Conservation (phyloP, 1,140 invertebrate species). For the Drosophila micromelanica region DNA sequence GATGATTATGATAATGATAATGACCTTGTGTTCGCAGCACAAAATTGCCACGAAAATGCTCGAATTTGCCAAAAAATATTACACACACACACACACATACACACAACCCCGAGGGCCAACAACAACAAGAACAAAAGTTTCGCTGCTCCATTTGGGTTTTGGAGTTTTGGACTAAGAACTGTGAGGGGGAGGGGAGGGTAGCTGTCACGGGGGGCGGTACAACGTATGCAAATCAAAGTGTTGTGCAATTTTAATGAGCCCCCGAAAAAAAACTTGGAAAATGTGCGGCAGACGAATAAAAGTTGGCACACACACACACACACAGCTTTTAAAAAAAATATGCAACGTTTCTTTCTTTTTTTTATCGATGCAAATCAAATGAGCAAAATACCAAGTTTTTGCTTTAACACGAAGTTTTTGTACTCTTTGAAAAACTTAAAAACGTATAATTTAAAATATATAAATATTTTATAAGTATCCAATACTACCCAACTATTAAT, state of each 20-base stretch:
- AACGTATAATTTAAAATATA: background rate
- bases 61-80: conserved; percentile 35
- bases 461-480: background rate
- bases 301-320: background rate
- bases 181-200: too few species aligned
- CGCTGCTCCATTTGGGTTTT: conserved; percentile 23
- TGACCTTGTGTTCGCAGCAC: conserved; percentile 42
- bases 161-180: background rate
- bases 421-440: background rate
- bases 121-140: conserved; percentile 39
- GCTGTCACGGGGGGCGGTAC: background rate
- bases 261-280: conserved; percentile 39
- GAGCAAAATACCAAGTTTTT: background rate
- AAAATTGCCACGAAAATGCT: conserved; percentile 47
- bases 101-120: conserved; percentile 20
- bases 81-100: conserved; percentile 9
- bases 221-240: conserved; percentile 75
- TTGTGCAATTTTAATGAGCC: conserved; percentile 78
- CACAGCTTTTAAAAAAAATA: conserved; percentile 24
- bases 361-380: conserved; percentile 35
- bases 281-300: conserved; percentile 22
- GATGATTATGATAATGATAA: conserved; percentile 53
- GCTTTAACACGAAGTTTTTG: conserved; percentile 1
- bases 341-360: conserved; percentile 40
- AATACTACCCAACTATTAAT: too few species aligned